These are phyloP conservation scores for Holcopasites calliopsidis DNA, from an alignment of 1,140 invertebrate species.

Conservation along the genomic window DNA sequence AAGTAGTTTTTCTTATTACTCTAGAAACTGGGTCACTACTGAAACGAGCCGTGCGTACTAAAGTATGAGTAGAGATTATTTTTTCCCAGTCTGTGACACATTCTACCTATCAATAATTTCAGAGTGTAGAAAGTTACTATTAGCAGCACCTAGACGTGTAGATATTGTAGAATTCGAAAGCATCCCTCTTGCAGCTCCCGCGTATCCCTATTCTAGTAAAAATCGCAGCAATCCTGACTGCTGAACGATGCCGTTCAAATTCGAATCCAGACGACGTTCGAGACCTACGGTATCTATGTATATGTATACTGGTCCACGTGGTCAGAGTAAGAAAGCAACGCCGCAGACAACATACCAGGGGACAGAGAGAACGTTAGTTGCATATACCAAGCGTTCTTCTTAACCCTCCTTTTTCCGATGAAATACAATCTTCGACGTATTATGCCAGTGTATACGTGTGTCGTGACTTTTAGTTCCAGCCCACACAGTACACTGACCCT, in stretches of 20 bases:
- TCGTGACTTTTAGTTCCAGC: constrained; percentile 59
- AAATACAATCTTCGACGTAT: constrained; percentile 56
- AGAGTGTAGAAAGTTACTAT: too few species aligned
- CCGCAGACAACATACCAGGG: constrained; percentile 32
- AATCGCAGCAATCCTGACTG: neutral
- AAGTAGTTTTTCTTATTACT: too few species aligned
- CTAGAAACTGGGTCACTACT: too few species aligned
- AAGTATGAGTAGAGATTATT: too few species aligned
- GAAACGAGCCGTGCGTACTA: too few species aligned
- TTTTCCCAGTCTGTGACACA: too few species aligned
- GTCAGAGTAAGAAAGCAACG: constrained; percentile 13
- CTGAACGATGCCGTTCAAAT: neutral
- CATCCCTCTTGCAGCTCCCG: too few species aligned
- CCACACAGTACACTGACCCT: constrained; percentile 61
- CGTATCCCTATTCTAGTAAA: neutral
- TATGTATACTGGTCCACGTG: neutral
- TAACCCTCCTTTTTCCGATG: constrained; percentile 48
- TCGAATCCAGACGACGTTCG: neutral
- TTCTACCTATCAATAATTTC: too few species aligned
- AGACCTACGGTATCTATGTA: constrained; percentile 16
- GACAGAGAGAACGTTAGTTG: constrained; percentile 20
- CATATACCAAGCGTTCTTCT: constrained; percentile 29
- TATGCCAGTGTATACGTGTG: constrained; percentile 41
- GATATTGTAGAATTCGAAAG: too few species aligned
- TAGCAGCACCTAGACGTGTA: too few species aligned